Evolutionary conservation across 2,797 vertebrate genomes (phyloP).

Genomic region (Gastrophryne carolinensis): DNA sequence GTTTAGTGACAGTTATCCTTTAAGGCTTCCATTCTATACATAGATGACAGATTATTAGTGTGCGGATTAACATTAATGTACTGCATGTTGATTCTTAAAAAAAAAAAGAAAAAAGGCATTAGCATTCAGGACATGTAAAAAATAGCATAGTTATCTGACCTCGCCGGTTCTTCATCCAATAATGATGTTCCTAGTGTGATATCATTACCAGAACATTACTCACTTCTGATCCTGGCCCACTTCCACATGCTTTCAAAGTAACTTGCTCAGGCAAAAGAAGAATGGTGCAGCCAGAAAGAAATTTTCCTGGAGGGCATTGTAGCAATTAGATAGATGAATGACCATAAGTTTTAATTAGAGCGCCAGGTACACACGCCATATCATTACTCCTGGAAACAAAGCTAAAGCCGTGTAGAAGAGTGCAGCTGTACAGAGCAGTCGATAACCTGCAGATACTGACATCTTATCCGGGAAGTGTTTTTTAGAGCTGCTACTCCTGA

Average conservation of each 20-base stretch:
- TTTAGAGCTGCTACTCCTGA: constrained; percentile 11
- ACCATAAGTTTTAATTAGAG: constrained; percentile 89
- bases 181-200: constrained; percentile 62
- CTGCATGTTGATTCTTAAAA: not conserved
- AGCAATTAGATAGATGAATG: constrained; percentile 95
- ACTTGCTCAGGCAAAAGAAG: constrained; percentile 68
- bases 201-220: constrained; percentile 66
- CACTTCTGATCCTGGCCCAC: constrained; percentile 66
- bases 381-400: constrained; percentile 78
- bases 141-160: constrained; percentile 61
- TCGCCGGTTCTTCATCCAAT: too few relatives aligned
- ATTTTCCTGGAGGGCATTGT: constrained; percentile 84
- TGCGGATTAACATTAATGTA: not conserved
- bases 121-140: constrained; percentile 47
- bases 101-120: not conserved
- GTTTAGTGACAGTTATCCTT: too few relatives aligned
- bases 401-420: constrained; percentile 68
- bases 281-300: constrained; percentile 78
- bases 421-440: constrained; percentile 67
- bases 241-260: constrained; percentile 72
- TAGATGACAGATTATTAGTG: not conserved
- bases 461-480: constrained; percentile 57
- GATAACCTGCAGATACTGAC: constrained; percentile 65
- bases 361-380: constrained; percentile 76
- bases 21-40: not conserved